phyloP scores from a whole-genome alignment of 1,140 invertebrate species.

The Bombus confusus region DNA sequence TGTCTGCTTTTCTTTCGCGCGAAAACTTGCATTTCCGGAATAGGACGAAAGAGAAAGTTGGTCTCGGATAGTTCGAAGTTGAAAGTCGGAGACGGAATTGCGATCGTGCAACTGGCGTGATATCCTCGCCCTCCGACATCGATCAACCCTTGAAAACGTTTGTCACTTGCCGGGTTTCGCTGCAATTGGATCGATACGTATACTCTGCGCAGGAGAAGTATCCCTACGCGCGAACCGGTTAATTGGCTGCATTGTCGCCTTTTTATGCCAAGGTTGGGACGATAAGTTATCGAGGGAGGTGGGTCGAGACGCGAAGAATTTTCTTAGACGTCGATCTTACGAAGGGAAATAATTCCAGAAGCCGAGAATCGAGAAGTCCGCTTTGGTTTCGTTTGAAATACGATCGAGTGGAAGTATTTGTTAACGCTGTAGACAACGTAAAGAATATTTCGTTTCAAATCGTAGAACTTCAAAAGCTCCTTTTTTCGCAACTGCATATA shows the following conservation, averaged over 20 bases:
- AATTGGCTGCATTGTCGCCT: conserved; percentile 25
- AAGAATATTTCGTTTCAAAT: no score
- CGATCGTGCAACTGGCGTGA: conserved; percentile 25
- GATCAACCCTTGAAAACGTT: conserved; percentile 42
- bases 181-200: conserved; percentile 37
- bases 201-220: not conserved
- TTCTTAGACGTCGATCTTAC: not conserved
- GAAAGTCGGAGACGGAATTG: not conserved
- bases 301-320: not conserved
- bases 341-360: not conserved
- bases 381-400: no score
- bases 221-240: conserved; percentile 30
- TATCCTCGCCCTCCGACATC: conserved; percentile 6
- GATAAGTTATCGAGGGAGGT: not conserved
- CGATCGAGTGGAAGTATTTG: no score
- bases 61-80: not conserved
- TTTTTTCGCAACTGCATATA: no score
- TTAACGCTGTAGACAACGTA: no score
- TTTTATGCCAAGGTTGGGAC: conserved; percentile 29
- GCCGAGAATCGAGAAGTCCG: no score
- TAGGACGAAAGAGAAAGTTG: not conserved
- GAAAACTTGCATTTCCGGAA: not conserved
- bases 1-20: not conserved
- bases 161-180: conserved; percentile 30
- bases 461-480: no score